Conservation (phyloP, 2,113 vertebrate genomes). For the Pteruthius melanotis region DNA sequence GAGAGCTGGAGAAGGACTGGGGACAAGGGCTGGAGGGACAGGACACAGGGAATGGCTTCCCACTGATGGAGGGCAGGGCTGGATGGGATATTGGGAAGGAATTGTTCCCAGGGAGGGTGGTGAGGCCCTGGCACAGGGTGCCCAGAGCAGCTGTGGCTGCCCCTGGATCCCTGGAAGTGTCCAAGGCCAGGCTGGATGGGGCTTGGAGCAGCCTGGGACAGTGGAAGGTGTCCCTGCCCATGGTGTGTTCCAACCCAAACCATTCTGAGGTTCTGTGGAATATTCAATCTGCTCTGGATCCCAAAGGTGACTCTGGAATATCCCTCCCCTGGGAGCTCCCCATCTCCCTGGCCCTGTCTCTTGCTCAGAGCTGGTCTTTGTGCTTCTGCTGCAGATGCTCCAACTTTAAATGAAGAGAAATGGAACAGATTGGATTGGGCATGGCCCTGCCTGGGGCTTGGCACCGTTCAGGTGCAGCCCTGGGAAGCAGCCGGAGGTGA, state of each 20-base stretch:
- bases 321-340: background rate
- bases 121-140: background rate
- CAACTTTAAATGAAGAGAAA: background rate
- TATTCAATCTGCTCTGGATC: background rate
- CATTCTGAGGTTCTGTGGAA: background rate
- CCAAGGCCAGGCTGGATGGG: accelerated
- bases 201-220: accelerated
- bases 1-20: background rate
- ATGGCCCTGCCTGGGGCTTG: too few species aligned
- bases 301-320: background rate
- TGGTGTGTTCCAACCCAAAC: background rate
- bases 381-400: background rate
- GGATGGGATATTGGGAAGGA: background rate
- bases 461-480: too few species aligned
- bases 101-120: accelerated
- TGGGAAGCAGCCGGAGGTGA: background rate
- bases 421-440: background rate
- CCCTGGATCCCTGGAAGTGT: background rate
- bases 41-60: background rate
- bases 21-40: background rate
- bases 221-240: background rate
- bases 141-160: background rate
- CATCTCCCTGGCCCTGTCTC: accelerated
- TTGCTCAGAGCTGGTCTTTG: accelerated
- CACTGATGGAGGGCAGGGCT: accelerated